Evolutionary conservation across 2,888 invertebrate species (phyloP).

Genomic region (Synanthedon andrenaeformis): DNA sequence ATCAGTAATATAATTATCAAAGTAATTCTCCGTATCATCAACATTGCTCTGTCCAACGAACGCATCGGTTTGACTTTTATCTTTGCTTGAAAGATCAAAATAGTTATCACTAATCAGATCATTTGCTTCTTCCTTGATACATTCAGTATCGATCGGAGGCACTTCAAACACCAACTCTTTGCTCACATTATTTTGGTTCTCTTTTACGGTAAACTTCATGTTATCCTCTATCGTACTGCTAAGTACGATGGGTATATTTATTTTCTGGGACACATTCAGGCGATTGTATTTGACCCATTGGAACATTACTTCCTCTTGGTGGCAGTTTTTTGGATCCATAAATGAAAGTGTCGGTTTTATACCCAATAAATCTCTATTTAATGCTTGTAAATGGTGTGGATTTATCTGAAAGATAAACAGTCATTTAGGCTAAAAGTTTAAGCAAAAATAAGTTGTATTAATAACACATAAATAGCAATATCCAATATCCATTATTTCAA

Average conservation of each 20-base stretch:
- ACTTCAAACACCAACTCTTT: conserved; percentile 23
- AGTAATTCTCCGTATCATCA: conserved; percentile 17
- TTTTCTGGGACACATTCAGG: conserved; percentile 12
- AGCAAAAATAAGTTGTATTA: not conserved
- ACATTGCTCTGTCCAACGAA: conserved; percentile 5
- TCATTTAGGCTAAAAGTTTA: not conserved
- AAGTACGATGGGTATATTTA: conserved; percentile 27
- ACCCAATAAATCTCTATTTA: conserved; percentile 26
- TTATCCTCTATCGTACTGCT: conserved; percentile 23
- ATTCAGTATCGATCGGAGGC: conserved; percentile 9
- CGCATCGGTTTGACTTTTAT: not conserved
- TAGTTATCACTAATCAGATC: not conserved
- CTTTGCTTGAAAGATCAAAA: not conserved
- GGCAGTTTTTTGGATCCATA: conserved; percentile 22
- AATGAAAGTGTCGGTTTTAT: conserved; percentile 33
- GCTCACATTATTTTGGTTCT: not conserved
- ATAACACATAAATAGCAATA: too few species aligned
- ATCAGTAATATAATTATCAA: conserved; percentile 9
- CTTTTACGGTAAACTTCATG: not conserved
- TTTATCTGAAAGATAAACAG: conserved; percentile 35
- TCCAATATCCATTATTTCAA: too few species aligned
- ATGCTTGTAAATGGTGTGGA: conserved; percentile 20
- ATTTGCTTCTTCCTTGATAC: conserved; percentile 11
- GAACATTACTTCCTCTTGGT: conserved; percentile 35
- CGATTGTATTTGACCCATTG: conserved; percentile 37